These are phyloP conservation scores for Leuciscus idus DNA, from an alignment of 2,113 vertebrate species.

Conservation along the genomic window DNA sequence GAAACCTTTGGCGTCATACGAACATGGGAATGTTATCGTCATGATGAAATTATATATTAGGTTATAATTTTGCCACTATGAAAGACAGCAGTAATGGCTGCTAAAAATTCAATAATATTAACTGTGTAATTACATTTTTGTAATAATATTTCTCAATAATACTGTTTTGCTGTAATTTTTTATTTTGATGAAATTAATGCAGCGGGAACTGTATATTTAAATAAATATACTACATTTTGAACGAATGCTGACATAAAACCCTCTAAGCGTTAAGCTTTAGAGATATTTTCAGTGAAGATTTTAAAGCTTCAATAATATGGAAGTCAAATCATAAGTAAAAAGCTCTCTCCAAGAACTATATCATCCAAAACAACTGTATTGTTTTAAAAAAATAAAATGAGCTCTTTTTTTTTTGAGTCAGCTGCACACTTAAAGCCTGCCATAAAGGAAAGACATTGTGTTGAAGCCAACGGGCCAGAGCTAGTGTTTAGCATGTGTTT, in stretches of 20 bases:
- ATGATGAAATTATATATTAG: no score
- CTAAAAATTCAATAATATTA: not conserved
- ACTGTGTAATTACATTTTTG: not conserved
- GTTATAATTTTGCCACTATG: no score
- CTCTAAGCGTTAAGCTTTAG: not conserved
- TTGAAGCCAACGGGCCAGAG: conserved; percentile 30
- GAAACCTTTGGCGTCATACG: no score
- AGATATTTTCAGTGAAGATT: not conserved
- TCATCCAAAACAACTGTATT: not conserved
- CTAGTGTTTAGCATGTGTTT: conserved; percentile 43
- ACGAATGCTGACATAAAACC: not conserved
- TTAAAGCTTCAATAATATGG: not conserved
- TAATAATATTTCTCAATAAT: not conserved
- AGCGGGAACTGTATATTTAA: not conserved
- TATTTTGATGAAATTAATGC: not conserved
- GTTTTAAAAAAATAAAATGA: not conserved
- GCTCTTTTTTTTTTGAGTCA: conserved; percentile 24
- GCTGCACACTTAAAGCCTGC: conserved; percentile 16
- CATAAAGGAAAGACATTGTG: conserved; percentile 2
- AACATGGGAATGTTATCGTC: no score
- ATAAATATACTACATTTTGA: not conserved
- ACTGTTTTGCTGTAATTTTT: not conserved
- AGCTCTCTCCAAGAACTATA: not conserved
- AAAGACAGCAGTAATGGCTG: not conserved
- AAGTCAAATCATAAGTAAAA: not conserved